Percentiles rank a stretch among this genome's conserved stretches.
These are phyloP conservation scores for Tachyglossus aculeatus DNA, from an alignment of 2,797 vertebrate species.

Conservation along the genomic window DNA sequence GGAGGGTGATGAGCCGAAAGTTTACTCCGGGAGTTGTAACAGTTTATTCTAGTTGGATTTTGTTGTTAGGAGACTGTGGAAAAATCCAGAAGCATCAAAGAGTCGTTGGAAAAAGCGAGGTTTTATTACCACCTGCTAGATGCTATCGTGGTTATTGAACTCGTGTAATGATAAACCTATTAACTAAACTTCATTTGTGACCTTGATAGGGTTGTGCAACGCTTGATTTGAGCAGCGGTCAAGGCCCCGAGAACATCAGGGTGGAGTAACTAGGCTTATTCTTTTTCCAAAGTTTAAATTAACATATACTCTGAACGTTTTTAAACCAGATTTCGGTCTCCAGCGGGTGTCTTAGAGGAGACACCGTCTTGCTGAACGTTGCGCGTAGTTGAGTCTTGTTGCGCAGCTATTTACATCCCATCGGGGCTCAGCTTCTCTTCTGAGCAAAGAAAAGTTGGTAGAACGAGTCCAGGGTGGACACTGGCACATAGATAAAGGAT, in stretches of 20 bases:
- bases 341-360: neutral
- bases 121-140: constrained; percentile 39
- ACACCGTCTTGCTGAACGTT: no score
- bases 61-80: constrained; percentile 56
- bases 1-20: constrained; percentile 38
- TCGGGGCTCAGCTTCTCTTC: no score
- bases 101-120: constrained; percentile 38
- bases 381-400: no score
- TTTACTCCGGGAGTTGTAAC: constrained; percentile 62
- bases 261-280: constrained; percentile 24
- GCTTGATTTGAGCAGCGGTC: constrained; percentile 21
- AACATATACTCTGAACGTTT: no score
- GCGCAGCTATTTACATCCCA: no score
- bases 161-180: constrained; percentile 60
- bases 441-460: no score
- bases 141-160: constrained; percentile 39
- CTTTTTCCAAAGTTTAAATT: constrained; percentile 32
- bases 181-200: constrained; percentile 60
- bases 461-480: no score
- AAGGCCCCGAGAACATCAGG: constrained; percentile 37
- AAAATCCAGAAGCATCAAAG: constrained; percentile 44
- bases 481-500: no score
- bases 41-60: constrained; percentile 59
- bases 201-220: constrained; percentile 52
- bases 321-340: constrained; percentile 22